Conservation (phyloP, 1,140 invertebrate species). For the Neomicropteryx cornuta region DNA sequence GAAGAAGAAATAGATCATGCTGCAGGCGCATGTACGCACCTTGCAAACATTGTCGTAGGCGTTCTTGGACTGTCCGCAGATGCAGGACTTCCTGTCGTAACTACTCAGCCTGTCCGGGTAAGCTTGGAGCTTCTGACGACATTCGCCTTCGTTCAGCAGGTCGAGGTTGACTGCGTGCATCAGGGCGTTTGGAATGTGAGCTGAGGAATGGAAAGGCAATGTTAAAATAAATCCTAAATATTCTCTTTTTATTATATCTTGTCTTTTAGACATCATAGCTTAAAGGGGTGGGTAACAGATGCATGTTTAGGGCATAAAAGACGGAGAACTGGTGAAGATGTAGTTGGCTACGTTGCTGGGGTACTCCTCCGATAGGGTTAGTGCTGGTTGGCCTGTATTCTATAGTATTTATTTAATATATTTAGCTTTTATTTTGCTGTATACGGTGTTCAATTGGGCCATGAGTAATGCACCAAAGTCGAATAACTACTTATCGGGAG, state of each 20-base stretch:
- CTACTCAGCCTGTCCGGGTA: slow-evolving; percentile 37
- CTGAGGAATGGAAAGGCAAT: slow-evolving; percentile 31
- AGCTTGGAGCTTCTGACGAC: slow-evolving; percentile 43
- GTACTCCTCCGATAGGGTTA: no score
- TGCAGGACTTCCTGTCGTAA: slow-evolving; percentile 37
- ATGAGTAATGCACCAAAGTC: no score
- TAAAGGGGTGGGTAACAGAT: background rate
- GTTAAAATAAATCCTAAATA: slow-evolving; percentile 4
- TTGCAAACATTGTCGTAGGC: slow-evolving; percentile 41
- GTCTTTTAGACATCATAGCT: no score
- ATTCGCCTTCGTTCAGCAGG: slow-evolving; percentile 47
- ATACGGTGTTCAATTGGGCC: no score
- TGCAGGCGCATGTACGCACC: slow-evolving; percentile 18
- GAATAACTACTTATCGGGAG: no score
- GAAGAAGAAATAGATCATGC: no score
- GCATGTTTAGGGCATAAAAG: background rate
- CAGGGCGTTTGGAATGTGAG: slow-evolving; percentile 55
- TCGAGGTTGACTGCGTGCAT: slow-evolving; percentile 62
- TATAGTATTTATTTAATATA: no score
- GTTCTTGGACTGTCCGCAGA: slow-evolving; percentile 36
- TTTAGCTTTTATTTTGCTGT: no score
- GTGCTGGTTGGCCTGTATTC: no score
- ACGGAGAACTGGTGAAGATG: no score
- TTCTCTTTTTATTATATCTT: no score
- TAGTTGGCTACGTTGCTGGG: no score